These are phyloP conservation scores for Lonchura striata DNA, from an alignment of 2,113 vertebrate genomes.

Conservation along the genomic window DNA sequence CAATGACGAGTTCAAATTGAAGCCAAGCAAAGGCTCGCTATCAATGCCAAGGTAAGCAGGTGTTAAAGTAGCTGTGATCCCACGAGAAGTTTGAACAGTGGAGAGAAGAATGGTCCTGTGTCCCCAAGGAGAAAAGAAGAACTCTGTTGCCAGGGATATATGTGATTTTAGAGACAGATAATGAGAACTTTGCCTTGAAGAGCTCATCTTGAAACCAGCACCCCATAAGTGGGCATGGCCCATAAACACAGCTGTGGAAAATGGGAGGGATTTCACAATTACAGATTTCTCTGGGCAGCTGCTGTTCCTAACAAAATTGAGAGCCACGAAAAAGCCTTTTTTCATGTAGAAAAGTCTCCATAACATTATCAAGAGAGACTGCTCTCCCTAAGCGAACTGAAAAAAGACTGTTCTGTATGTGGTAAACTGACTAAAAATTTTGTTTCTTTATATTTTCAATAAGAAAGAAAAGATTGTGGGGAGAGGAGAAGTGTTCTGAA, in stretches of 20 bases:
- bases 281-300: background rate
- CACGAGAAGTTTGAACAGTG: background rate
- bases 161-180: background rate
- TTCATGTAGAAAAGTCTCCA: background rate
- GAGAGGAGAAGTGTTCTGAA: background rate
- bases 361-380: background rate
- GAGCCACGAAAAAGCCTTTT: background rate
- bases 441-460: background rate
- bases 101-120: background rate
- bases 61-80: background rate
- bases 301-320: background rate
- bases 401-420: background rate
- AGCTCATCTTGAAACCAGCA: too few species aligned
- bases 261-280: background rate
- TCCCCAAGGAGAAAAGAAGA: background rate
- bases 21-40: fast-evolving
- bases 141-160: background rate
- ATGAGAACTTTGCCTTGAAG: background rate
- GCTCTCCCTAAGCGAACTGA: background rate
- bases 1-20: background rate
- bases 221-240: background rate
- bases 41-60: background rate
- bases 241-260: background rate
- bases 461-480: too few species aligned
- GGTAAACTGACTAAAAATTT: background rate